phyloP scores from a whole-genome alignment of 2,797 vertebrate species.

The Labeo calbasu region DNA sequence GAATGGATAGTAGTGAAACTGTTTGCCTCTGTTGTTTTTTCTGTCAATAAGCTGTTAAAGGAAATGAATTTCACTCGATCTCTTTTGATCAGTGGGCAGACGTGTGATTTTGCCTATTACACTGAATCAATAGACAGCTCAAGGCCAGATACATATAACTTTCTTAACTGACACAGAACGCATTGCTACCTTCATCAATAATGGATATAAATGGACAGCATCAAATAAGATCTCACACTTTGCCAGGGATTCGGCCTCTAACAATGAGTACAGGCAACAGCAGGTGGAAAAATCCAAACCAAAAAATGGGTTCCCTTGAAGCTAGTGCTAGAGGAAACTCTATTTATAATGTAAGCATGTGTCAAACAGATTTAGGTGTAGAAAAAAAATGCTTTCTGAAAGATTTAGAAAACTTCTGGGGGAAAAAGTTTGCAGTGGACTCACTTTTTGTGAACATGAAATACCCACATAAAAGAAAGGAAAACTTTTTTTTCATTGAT shows the following conservation, averaged over 20 bases:
- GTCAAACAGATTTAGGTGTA: constrained; percentile 35
- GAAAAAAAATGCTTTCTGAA: constrained; percentile 30
- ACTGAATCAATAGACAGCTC: constrained; percentile 21
- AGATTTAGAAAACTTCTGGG: constrained; percentile 13
- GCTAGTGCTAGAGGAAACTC: constrained; percentile 32
- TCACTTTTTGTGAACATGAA: too few relatives aligned
- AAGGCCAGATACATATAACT: constrained; percentile 6
- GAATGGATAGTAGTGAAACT: neutral
- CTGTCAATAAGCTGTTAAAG: constrained; percentile 24
- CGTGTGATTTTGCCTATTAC: constrained; percentile 5
- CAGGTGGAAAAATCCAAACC: constrained; percentile 31
- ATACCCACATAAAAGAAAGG: too few relatives aligned
- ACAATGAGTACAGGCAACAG: constrained; percentile 9
- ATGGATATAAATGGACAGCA: constrained; percentile 16
- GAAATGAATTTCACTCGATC: constrained; percentile 6
- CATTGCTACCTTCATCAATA: constrained; percentile 23
- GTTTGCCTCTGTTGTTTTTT: neutral
- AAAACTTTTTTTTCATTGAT: too few relatives aligned
- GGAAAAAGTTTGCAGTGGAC: neutral
- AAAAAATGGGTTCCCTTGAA: constrained; percentile 33
- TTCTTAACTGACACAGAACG: constrained; percentile 11
- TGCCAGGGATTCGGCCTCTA: neutral
- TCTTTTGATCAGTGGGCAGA: neutral
- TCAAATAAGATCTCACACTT: constrained; percentile 21
- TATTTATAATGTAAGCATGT: constrained; percentile 45